Evolutionary conservation across 2,888 invertebrate genomes (phyloP).

Genomic region (Amphipyra tragopoginis): DNA sequence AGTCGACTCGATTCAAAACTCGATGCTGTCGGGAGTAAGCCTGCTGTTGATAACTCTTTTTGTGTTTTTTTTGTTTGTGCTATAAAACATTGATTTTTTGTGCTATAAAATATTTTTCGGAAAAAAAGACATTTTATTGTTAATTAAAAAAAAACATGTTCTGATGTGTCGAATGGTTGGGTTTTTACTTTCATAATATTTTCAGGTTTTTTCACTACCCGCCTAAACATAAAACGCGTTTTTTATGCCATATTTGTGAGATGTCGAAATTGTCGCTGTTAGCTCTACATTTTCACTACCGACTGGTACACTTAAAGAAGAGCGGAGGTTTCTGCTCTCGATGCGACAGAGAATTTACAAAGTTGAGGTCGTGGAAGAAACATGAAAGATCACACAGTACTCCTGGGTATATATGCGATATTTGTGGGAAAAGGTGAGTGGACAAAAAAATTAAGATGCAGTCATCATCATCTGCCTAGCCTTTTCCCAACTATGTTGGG

Average conservation of each 20-base stretch:
- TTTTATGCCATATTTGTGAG: constrained; percentile 69
- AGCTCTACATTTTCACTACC: constrained; percentile 74
- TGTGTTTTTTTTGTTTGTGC: no score
- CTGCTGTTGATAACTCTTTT: no score
- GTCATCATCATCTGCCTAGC: no score
- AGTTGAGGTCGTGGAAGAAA: constrained; percentile 62
- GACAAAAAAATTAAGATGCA: no score
- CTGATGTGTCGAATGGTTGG: no score
- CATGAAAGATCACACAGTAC: constrained; percentile 65
- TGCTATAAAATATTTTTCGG: no score
- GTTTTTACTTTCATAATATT: constrained; percentile 24
- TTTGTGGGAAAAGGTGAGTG: constrained; percentile 71
- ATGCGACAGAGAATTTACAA: constrained; percentile 64
- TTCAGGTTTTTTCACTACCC: constrained; percentile 66
- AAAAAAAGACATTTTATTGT: no score
- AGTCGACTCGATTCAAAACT: no score
- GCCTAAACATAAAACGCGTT: constrained; percentile 24
- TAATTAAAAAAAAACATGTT: no score
- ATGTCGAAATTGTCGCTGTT: constrained; percentile 38
- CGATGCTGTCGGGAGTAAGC: no score
- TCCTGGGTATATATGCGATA: constrained; percentile 66
- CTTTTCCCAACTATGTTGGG: no score
- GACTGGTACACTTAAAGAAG: constrained; percentile 70
- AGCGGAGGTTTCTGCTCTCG: constrained; percentile 68
- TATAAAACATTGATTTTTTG: no score